phyloP scores from a whole-genome alignment of 92 coral and sea anemone species.

The Desmophyllum pertusum region DNA sequence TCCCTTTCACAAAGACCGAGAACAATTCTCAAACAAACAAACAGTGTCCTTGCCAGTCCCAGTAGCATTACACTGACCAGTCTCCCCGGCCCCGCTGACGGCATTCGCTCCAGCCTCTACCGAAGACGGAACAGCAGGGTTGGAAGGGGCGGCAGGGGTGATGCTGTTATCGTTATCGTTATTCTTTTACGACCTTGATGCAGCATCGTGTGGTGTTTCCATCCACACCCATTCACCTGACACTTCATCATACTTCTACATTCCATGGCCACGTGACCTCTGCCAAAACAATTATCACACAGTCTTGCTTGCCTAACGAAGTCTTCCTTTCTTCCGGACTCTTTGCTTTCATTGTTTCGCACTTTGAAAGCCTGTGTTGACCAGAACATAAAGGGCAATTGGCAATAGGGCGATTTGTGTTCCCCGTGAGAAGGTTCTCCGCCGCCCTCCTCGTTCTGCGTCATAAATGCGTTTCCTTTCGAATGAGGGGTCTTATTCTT shows the following conservation, averaged over 20 bases:
- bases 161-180: background rate
- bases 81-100: background rate
- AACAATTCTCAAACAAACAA: background rate
- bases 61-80: background rate
- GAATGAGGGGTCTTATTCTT: background rate
- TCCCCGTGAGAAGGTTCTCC: background rate
- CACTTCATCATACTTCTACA: slow-evolving; percentile 37
- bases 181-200: no score
- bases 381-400: background rate
- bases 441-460: background rate
- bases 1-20: slow-evolving; percentile 25
- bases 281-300: slow-evolving; percentile 34
- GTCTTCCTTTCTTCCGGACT: slow-evolving; percentile 5
- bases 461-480: background rate
- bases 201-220: slow-evolving; percentile 46
- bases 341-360: background rate
- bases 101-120: background rate
- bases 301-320: slow-evolving; percentile 14
- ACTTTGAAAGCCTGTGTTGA: background rate
- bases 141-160: background rate
- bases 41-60: slow-evolving; percentile 2
- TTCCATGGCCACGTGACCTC: slow-evolving; percentile 48
- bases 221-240: slow-evolving; percentile 43
- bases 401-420: background rate
- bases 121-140: background rate